Evolutionary conservation across 2,888 invertebrate genomes (phyloP).

Genomic region (Sussaba pulchella): DNA sequence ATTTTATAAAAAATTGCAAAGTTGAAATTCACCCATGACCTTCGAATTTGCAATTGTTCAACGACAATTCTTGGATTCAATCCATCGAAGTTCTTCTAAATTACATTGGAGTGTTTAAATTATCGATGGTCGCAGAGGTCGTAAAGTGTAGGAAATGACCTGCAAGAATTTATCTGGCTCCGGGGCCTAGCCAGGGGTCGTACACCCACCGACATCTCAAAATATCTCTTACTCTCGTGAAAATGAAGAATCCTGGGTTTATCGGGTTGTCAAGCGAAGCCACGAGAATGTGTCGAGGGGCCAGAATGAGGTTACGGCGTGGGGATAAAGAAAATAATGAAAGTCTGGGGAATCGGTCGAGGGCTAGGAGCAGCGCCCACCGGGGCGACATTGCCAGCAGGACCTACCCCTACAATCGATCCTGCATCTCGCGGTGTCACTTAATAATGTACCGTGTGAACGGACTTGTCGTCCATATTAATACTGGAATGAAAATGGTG

Average conservation of each 20-base stretch:
- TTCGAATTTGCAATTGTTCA: too few relatives aligned
- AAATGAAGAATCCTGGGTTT: conserved; percentile 60
- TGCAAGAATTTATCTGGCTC: too few relatives aligned
- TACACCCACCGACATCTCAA: conserved; percentile 23
- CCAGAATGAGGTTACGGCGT: conserved; percentile 20
- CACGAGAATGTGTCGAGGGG: conserved; percentile 26
- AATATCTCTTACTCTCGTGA: conserved; percentile 59
- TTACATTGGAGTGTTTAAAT: too few relatives aligned
- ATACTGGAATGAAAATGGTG: conserved; percentile 40
- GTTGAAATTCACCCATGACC: too few relatives aligned
- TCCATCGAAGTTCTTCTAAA: too few relatives aligned
- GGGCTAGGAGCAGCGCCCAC: conserved; percentile 24
- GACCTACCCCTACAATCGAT: conserved; percentile 64
- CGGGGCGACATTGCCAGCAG: conserved; percentile 43
- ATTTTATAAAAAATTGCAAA: too few relatives aligned
- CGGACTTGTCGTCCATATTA: too few relatives aligned
- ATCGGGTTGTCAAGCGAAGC: conserved; percentile 57
- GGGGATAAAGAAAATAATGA: conserved; percentile 20
- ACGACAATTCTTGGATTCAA: too few relatives aligned
- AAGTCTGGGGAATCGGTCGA: conserved; percentile 24
- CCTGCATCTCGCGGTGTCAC: conserved; percentile 23
- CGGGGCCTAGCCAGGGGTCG: too few relatives aligned
- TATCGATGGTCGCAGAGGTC: too few relatives aligned
- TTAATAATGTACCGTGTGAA: too few relatives aligned
- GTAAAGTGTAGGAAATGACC: too few relatives aligned